These are phyloP conservation scores for Solen grandis DNA, from an alignment of 1,140 invertebrate species.

Conservation along the genomic window DNA sequence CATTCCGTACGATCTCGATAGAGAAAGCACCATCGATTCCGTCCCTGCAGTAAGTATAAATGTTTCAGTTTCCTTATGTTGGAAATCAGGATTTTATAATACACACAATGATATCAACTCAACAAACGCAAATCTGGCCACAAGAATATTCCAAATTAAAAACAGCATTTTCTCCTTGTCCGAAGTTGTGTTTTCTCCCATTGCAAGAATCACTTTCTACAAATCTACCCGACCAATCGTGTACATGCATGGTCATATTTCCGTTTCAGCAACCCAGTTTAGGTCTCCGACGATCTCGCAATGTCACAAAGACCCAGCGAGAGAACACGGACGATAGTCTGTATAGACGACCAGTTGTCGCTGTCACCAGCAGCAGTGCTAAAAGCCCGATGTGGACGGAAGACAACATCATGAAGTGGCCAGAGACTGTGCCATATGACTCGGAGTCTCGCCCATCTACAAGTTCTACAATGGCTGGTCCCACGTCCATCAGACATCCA, in stretches of 20 bases:
- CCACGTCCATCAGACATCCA: slow-evolving; percentile 13
- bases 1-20: slow-evolving; percentile 60
- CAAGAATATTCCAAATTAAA: no score
- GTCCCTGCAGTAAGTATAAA: slow-evolving; percentile 28
- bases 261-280: not conserved
- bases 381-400: slow-evolving; percentile 62
- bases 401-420: slow-evolving; percentile 71
- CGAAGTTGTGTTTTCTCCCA: no score
- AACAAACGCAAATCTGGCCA: no score
- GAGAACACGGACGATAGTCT: slow-evolving; percentile 56
- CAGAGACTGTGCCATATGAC: slow-evolving; percentile 56
- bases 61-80: no score
- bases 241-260: no score
- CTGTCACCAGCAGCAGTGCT: slow-evolving; percentile 30
- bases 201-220: no score
- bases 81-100: no score
- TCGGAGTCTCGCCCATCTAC: slow-evolving; percentile 49
- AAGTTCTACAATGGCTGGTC: slow-evolving; percentile 25
- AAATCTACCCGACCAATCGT: no score
- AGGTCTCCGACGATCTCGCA: slow-evolving; percentile 38
- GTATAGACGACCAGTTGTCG: slow-evolving; percentile 35
- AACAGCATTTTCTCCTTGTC: no score
- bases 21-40: slow-evolving; percentile 73
- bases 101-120: no score
- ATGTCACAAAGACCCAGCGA: slow-evolving; percentile 47